These are phyloP conservation scores for Zaprionus kolodkinae DNA, from an alignment of 1,140 invertebrate genomes.

Conservation along the genomic window DNA sequence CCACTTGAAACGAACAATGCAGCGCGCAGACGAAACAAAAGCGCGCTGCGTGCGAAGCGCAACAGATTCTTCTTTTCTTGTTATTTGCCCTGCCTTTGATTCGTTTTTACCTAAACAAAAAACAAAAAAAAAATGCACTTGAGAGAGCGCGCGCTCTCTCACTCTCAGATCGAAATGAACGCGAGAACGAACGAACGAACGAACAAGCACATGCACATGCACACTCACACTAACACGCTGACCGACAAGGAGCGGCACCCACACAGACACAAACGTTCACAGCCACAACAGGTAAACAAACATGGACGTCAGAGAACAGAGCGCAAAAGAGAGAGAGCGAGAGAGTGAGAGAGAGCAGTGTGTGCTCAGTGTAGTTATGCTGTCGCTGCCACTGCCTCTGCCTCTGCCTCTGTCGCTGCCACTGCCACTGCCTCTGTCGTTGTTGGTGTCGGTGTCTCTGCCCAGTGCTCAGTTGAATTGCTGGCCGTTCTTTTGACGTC, in stretches of 20 bases:
- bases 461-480: constrained; percentile 57
- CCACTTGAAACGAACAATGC: constrained; percentile 78
- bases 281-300: constrained; percentile 75
- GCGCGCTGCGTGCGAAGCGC: constrained; percentile 65
- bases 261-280: constrained; percentile 29
- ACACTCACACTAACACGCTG: constrained; percentile 27
- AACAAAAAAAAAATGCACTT: constrained; percentile 68
- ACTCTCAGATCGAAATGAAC: constrained; percentile 34
- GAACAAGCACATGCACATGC: constrained; percentile 3
- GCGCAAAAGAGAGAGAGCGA: constrained; percentile 21
- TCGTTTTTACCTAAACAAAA: constrained; percentile 77
- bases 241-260: constrained; percentile 28
- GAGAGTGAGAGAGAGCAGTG: constrained; percentile 3
- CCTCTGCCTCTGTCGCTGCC: background rate
- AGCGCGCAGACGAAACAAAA: constrained; percentile 55
- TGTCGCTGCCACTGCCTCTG: constrained; percentile 38
- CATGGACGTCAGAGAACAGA: constrained; percentile 46
- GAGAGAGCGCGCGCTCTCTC: constrained; percentile 61
- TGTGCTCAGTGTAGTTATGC: constrained; percentile 63
- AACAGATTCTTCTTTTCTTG: constrained; percentile 80
- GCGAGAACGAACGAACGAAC: constrained; percentile 2
- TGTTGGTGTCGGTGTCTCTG: constrained; percentile 9
- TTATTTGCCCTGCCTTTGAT: constrained; percentile 78
- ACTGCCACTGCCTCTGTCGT: background rate
- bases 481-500: constrained; percentile 55